A percentile compares a stretch with the other conserved stretches of the same genome.
phyloP scores from a whole-genome alignment of 2,888 invertebrate species.

The Aspidapion aeneum region DNA sequence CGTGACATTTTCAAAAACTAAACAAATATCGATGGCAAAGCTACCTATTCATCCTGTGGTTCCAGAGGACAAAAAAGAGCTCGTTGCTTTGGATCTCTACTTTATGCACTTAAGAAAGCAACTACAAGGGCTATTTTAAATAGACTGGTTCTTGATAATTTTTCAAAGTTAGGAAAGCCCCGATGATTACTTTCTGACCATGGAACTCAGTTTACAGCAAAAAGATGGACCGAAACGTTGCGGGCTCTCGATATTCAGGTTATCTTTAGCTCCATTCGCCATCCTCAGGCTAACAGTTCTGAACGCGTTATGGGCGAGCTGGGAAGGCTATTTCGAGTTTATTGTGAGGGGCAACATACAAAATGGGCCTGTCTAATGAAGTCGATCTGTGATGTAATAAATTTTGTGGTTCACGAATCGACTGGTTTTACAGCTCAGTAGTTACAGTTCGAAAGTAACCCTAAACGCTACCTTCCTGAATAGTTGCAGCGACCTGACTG shows the following conservation, averaged over 20 bases:
- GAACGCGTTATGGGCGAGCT: too few relatives aligned
- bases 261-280: too few relatives aligned
- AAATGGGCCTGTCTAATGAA: neutral
- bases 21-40: neutral
- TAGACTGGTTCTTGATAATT: neutral
- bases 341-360: too few relatives aligned
- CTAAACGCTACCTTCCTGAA: neutral
- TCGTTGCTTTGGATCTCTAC: too few relatives aligned
- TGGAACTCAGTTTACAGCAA: too few relatives aligned
- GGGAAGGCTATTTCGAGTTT: neutral
- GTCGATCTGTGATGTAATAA: neutral
- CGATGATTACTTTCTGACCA: too few relatives aligned
- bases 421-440: neutral
- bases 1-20: neutral
- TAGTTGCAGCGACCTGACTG: too few relatives aligned
- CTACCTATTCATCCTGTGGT: too few relatives aligned
- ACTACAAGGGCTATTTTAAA: neutral
- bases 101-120: neutral
- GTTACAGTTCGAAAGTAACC: neutral
- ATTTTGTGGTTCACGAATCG: neutral
- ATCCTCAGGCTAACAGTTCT: too few relatives aligned
- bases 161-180: neutral
- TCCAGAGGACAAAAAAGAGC: too few relatives aligned
- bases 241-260: too few relatives aligned
- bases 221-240: too few relatives aligned